Percentiles rank a stretch among this genome's conserved stretches.
phyloP scores from a whole-genome alignment of 2,888 invertebrate species.

The Macroteleia sp. region DNA sequence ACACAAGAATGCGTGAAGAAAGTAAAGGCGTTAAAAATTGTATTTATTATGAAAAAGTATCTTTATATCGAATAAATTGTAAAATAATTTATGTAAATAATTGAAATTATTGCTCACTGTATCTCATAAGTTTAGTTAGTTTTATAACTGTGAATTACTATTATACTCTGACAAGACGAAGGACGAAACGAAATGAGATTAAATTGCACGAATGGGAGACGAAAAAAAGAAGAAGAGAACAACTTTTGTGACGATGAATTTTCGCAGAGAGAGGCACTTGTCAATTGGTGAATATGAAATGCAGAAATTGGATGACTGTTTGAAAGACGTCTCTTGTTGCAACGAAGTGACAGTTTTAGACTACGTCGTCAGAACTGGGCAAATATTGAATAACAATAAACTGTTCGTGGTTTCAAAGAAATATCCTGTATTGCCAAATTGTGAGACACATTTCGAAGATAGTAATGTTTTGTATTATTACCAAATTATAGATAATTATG shows the following conservation, averaged over 20 bases:
- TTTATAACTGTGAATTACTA: slow-evolving; percentile 79
- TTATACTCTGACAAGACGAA: slow-evolving; percentile 49
- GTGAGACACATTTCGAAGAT: slow-evolving; percentile 6
- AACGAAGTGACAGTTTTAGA: slow-evolving; percentile 42
- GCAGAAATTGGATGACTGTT: slow-evolving; percentile 49
- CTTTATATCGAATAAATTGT: slow-evolving; percentile 79
- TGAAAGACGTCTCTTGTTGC: slow-evolving; percentile 44
- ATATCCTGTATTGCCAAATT: slow-evolving; percentile 27
- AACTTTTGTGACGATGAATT: slow-evolving; percentile 33
- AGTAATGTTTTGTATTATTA: background rate
- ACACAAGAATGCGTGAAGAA: slow-evolving; percentile 41
- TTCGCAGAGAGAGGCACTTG: slow-evolving; percentile 37
- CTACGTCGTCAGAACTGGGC: slow-evolving; percentile 47
- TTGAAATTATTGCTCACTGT: slow-evolving; percentile 83
- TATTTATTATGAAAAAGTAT: slow-evolving; percentile 69
- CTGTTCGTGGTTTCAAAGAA: background rate
- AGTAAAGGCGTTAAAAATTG: slow-evolving; percentile 54
- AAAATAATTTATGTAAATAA: slow-evolving; percentile 83
- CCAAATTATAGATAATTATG: no score
- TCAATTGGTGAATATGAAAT: slow-evolving; percentile 52
- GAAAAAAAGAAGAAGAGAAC: slow-evolving; percentile 11
- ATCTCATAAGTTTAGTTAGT: slow-evolving; percentile 83
- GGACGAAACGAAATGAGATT: slow-evolving; percentile 1
- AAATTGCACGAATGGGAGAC: slow-evolving; percentile 21
- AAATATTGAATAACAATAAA: slow-evolving; percentile 47